Evolutionary conservation across 2,888 invertebrate genomes (phyloP).

Genomic region (Crepidodera aurea): DNA sequence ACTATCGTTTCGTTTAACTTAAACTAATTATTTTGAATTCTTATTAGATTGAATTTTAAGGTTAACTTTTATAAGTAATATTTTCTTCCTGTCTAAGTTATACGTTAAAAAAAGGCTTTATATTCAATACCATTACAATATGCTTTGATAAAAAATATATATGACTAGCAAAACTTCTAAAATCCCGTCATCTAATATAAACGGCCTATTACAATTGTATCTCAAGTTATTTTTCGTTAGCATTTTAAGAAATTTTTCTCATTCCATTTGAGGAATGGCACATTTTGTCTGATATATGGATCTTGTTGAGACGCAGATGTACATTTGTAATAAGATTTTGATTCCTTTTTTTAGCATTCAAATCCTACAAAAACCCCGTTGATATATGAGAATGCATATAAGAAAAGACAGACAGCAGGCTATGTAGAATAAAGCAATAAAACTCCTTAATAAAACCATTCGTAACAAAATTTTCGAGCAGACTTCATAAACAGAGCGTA

Average conservation of each 20-base stretch:
- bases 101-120: no score
- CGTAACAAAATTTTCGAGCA: conserved; percentile 14
- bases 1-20: no score
- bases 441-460: conserved; percentile 17
- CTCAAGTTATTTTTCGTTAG: conserved; percentile 9
- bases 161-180: no score
- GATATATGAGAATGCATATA: conserved; percentile 31
- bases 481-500: conserved; percentile 16
- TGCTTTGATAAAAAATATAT: no score
- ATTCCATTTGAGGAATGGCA: conserved; percentile 25
- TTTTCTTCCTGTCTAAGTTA: no score
- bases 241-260: conserved; percentile 16
- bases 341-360: conserved; percentile 33
- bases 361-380: conserved; percentile 31
- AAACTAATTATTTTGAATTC: no score
- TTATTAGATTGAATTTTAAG: no score
- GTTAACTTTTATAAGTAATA: no score
- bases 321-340: conserved; percentile 36
- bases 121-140: no score
- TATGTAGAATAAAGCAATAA: conserved; percentile 18
- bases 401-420: conserved; percentile 17
- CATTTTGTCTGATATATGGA: conserved; percentile 27
- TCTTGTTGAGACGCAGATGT: conserved; percentile 32
- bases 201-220: conserved; percentile 15
- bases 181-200: conserved; percentile 1